Evolutionary conservation across 2,113 vertebrate species (phyloP), one percentile per base, ranked within the genome.

Genomic region (Synchiropus splendidus): DNA sequence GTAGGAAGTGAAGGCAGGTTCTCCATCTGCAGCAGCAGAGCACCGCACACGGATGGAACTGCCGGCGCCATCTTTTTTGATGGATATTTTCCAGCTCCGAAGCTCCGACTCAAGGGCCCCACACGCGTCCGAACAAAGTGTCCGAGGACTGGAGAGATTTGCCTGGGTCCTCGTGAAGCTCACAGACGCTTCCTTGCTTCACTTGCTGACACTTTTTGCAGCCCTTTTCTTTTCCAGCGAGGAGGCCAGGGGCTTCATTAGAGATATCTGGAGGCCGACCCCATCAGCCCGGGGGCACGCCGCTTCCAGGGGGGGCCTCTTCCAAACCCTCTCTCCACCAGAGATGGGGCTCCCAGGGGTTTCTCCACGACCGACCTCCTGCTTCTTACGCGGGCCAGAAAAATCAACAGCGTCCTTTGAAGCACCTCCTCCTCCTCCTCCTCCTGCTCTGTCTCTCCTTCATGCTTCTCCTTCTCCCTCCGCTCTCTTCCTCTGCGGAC

Each of bases 191-290:
- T 27, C 21, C 21, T 27, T 27, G 21, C 31, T 27, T 36, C 42
- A 15, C 18, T 42, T 4, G 32, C 42, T 35, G 54, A 53, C n/a
- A 58, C 39, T 55, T 72, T 38, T 61, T 58, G 48, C 55, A 66
- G 63, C 12, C 14, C 48, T 68, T 60, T 50, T 61, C 63, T 46
- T 54, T 67, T 44, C 39, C 42, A 18, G 67, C 41, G 60, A 77
- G 58, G 64, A 74, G 72, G 80, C 83, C 77, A 31, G 77, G 78
- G 84, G 81, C 83, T 79, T 87, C 84, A 82, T 86, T 86, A 86
- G 70, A 78, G 63, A 65, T 51, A 74, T 67, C 67, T 78, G 75
- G 73, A 78, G 67, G 71, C 78, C 77, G 65, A 84, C 82, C 81
- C 78, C 18, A 51, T 60, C 75, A 78, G 79, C 80, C 68, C 35